These are phyloP conservation scores for Pimephales promelas DNA, from an alignment of 2,113 vertebrate species.

Conservation along the genomic window DNA sequence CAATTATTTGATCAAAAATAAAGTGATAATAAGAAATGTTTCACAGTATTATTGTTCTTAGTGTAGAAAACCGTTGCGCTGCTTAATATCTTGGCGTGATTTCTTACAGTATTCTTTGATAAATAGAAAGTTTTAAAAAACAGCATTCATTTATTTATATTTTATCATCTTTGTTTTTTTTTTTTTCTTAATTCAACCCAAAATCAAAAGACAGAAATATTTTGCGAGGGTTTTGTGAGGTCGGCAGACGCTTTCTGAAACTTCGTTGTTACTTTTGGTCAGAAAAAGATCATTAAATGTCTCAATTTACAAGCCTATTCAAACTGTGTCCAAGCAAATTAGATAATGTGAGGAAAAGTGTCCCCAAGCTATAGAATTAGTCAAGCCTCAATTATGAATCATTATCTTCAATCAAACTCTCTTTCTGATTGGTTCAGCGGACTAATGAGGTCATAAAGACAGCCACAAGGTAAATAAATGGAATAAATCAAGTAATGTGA, in stretches of 20 bases:
- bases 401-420: conserved; percentile 28
- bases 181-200: neutral
- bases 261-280: neutral
- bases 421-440: neutral
- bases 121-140: too few species aligned
- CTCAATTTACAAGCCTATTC: neutral
- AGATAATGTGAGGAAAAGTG: conserved; percentile 14
- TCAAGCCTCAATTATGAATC: conserved; percentile 25
- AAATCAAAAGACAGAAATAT: neutral
- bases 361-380: conserved; percentile 28
- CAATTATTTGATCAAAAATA: neutral
- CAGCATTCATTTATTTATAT: too few species aligned
- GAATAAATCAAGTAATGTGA: conserved; percentile 5
- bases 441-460: conserved; percentile 31
- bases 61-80: too few species aligned
- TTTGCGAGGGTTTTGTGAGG: neutral
- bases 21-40: too few species aligned
- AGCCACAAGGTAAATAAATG: conserved; percentile 25
- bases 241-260: neutral
- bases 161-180: too few species aligned
- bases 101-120: too few species aligned
- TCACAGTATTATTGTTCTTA: too few species aligned
- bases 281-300: neutral
- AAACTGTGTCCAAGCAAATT: conserved; percentile 28
- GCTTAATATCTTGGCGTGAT: too few species aligned